Evolutionary conservation across 1,140 invertebrate species (phyloP), one percentile per base, ranked within the genome.

Genomic region (Coenobita brevimanus): DNA sequence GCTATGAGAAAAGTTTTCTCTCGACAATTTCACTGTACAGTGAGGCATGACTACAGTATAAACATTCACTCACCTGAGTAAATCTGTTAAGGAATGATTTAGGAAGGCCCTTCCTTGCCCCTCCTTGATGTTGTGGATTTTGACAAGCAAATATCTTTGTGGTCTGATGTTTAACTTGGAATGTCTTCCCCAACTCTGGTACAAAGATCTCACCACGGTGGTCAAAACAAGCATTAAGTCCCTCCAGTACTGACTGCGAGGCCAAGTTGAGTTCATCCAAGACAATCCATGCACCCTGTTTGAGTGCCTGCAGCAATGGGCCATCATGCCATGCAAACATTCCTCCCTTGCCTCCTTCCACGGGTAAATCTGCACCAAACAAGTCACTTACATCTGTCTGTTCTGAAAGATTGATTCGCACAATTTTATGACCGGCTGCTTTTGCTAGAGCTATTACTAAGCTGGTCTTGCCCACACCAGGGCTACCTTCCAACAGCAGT

Each of bases 191-290:
- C 0, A 99, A 93, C 94, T 99, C 99, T 1, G 99, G 97, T 81
- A 99, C 97, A 92, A 95, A 99, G 21, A 99, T 95, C 93, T 99
- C 98, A 2, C 97, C 97, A 91, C 99, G 94, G 92, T 99, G 99
- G 94, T 99, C 99, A 21, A 99, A 94, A 92, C 98, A 99, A 1
- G 99, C 98, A 93, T 99, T 99, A 2, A 99, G 93, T 43, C 98
- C 98, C 94, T 99, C 99, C 0, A 99, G 93, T 4, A 99, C 98
- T 0, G 98, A 97, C 93, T 99, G 99, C 0, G 98, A 99, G 0
- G 99, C 99, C 84, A 99, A 93, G 94, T 99, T 99, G 79, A 99
- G 93, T 93, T 99, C 99, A 93, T 99, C 99, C n/a, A 99, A 93
- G 21, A 99, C 93, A 91, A 99, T 96, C 99, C 99, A 99, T 91